These are phyloP conservation scores for Hyles lineata DNA, from an alignment of 2,888 invertebrate genomes.

Conservation along the genomic window DNA sequence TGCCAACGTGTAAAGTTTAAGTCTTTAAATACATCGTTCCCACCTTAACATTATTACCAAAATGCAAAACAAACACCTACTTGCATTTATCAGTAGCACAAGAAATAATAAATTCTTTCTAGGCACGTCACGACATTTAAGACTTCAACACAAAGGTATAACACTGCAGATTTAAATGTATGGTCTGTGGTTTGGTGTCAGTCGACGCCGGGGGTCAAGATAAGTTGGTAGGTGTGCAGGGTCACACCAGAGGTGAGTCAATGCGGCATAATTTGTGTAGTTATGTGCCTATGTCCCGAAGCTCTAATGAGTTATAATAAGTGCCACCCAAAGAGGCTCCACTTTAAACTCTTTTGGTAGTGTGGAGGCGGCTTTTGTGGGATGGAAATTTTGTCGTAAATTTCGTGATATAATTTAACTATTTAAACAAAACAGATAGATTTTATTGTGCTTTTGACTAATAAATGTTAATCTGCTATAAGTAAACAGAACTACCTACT, in stretches of 20 bases:
- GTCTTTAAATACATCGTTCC: background rate
- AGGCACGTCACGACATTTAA: background rate
- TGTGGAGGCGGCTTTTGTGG: conserved; percentile 49
- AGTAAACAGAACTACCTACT: too few species aligned
- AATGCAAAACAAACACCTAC: conserved; percentile 6
- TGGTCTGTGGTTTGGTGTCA: background rate
- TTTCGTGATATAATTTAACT: too few species aligned
- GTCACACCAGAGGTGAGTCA: conserved; percentile 40
- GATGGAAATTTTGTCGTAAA: background rate
- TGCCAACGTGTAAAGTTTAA: background rate
- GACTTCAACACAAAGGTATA: background rate
- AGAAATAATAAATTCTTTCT: conserved; percentile 1
- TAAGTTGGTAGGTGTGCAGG: conserved; percentile 29
- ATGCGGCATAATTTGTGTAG: conserved; percentile 64
- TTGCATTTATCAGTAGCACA: background rate
- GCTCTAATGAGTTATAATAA: conserved; percentile 79
- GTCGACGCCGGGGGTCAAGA: conserved; percentile 25
- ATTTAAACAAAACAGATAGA: background rate
- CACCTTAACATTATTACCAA: conserved; percentile 2
- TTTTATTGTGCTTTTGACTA: too few species aligned
- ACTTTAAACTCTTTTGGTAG: conserved; percentile 26
- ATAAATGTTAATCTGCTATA: too few species aligned
- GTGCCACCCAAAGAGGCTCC: conserved; percentile 56
- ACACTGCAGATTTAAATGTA: conserved; percentile 12
- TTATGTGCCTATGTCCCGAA: conserved; percentile 58